Evolutionary conservation across 2,113 vertebrate genomes (phyloP).

Genomic region (Corythoichthys haematopterus): DNA sequence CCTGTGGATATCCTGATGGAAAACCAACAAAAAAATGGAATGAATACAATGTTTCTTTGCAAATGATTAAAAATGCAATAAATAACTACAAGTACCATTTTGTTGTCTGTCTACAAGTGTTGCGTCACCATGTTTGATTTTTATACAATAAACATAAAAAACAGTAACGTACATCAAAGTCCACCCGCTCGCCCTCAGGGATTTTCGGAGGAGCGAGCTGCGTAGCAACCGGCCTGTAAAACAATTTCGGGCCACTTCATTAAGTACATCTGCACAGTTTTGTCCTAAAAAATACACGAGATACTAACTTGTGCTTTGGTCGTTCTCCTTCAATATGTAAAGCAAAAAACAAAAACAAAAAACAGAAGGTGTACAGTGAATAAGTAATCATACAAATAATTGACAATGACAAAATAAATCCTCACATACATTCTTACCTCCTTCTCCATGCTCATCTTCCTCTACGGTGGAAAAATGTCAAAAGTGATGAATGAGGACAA

Average conservation of each 20-base stretch:
- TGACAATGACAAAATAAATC: not conserved
- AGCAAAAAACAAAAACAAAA: not conserved
- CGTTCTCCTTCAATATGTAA: constrained; percentile 58
- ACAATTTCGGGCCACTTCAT: not conserved
- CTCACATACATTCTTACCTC: constrained; percentile 46
- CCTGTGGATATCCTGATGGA: constrained; percentile 88
- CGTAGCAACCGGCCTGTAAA: constrained; percentile 49
- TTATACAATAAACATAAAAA: not conserved
- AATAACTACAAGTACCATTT: too few relatives aligned
- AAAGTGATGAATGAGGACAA: constrained; percentile 6
- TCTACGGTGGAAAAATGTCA: constrained; percentile 29
- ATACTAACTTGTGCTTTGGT: constrained; percentile 69
- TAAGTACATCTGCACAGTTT: not conserved
- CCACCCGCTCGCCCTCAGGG: constrained; percentile 74
- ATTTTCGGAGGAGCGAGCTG: constrained; percentile 72
- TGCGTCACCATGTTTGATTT: too few relatives aligned
- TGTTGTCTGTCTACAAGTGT: too few relatives aligned
- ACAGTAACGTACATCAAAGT: constrained; percentile 69
- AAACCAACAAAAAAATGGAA: not conserved
- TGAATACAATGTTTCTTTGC: too few relatives aligned
- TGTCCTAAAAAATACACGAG: not conserved
- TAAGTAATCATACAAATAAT: not conserved
- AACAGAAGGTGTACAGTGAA: not conserved
- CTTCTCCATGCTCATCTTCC: constrained; percentile 58
- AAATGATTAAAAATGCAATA: too few relatives aligned